Evolutionary conservation across 2,888 invertebrate species (phyloP), one percentile per base, ranked within the genome.

Genomic region (Volucella bombylans): DNA sequence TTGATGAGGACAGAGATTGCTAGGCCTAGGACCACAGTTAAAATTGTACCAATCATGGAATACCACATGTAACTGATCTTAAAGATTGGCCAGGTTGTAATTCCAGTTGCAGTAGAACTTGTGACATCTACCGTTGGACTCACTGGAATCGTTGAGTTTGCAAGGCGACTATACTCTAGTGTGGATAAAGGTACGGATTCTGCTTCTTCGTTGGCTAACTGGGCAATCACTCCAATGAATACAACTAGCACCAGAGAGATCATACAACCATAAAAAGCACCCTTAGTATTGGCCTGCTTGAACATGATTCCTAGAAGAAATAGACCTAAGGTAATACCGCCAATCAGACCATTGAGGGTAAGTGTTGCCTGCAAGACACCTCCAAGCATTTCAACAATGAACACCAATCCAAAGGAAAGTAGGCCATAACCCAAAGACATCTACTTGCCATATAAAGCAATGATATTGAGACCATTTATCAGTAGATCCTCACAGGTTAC

Each of bases 61-160:
- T 97, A 98, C 97, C 97, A 98, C 89, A 98, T 94, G 90, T 97
- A 98, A 41, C 96, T 96, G 71, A 97, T 92, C n/a, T 94, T 93
- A 90, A 95, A 97, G 78, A 96, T 90, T 90, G 93, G 92, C 89
- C 90, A 90, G 11, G 90, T 79, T 83, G 82, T 72, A n/a, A 81
- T 69, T 49, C 81, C 65, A 10, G 68, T 71, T 23, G 2, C 18
- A 23, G 3, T 23, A 23, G 18, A 23, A 23, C 2, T 23, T 47
- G 54, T 38, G 9, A 52, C 2, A 4, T 6, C 10, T 12, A n/a
- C 3, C 38, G 45, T 47, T 38, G 45, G 43, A 52, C 54, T 39
- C 50, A 54, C 82, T 49, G 59, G 31, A 0, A 31, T 64, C 43
- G 90, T 90, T 1, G 88, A 79, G 76, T 90, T 91, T 0, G 90